Base-by-base conservation (phyloP, 2,113 vertebrate species). In the Ellobius talpinus region DNA sequence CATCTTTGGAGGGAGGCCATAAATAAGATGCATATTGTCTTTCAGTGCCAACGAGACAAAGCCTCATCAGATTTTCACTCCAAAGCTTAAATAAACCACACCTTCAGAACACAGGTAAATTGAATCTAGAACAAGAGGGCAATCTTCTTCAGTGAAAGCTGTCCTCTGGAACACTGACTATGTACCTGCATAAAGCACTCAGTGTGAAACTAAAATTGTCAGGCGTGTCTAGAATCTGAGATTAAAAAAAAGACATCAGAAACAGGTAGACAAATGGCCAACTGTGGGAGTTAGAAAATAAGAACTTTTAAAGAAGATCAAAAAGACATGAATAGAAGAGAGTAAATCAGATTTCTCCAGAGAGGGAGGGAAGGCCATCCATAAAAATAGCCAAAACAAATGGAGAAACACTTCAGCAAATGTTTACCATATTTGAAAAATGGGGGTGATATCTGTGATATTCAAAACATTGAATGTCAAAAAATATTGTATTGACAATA, bases 21-120 rank as follows among this genome's bases (percentile, higher is more conserved):
- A 45, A 39, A 47, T 31, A 19, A 91, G 31, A 6, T 17, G 58
- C 16, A 0, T 33, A 2, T 19, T 39, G 24, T 39, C 17, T 87
- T 72, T 61, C 33, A 65, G 19, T 9, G 19, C 52, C 42, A 55
- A 52, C 11, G 1, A 81, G 26, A 45, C 4, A 86, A 90, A 94
- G 16, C 26, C 0, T 3, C 14, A 3, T 7, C 17, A n/a, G 3
- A 52, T 50, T 29, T 74, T 74, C 21, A 73, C n/a, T 11, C 2
- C 33, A 45, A 84, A 42, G 5, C 8, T 82, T 7, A 58, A 63
- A 47, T 31, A 68, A 9, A 4, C 2, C 42, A 52, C 1, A 0
- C 61, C 13, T 29, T 63, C 21, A 85, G 61, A 73, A 74, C 9
- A 65, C 9, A 3, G 14, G 4, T 14, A 14, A 36, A 73, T 36